A percentile compares a stretch with the other conserved stretches of the same genome.
Evolutionary conservation across 2,888 invertebrate genomes (phyloP).

Genomic region (Acanthosepion lycidas): DNA sequence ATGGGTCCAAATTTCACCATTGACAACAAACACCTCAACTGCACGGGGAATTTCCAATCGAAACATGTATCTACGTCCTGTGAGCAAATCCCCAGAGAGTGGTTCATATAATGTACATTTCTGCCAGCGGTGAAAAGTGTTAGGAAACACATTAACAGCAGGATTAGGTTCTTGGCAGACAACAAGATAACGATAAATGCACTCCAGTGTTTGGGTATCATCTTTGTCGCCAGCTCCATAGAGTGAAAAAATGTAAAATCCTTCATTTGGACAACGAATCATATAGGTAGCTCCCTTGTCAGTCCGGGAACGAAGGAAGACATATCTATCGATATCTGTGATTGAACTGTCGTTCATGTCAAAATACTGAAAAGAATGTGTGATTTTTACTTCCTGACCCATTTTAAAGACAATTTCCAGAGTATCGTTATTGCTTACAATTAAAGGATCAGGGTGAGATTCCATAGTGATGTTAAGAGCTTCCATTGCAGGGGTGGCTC

Average conservation of each 20-base stretch:
- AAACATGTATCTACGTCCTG: conserved; percentile 69
- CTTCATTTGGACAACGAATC: conserved; percentile 71
- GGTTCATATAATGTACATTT: conserved; percentile 71
- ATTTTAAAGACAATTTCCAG: conserved; percentile 69
- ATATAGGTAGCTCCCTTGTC: conserved; percentile 69
- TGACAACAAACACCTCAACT: conserved; percentile 69
- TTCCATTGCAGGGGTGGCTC: conserved; percentile 69
- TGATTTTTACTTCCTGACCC: conserved; percentile 65
- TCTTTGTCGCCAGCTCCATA: conserved; percentile 64
- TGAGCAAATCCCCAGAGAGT: conserved; percentile 69
- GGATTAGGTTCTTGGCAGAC: conserved; percentile 70
- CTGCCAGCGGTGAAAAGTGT: conserved; percentile 70
- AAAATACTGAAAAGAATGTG: conserved; percentile 71
- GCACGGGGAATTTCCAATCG: conserved; percentile 70
- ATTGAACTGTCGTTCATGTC: conserved; percentile 66
- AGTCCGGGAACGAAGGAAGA: conserved; percentile 68
- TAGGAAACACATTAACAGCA: conserved; percentile 65
- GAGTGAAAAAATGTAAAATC: conserved; percentile 71
- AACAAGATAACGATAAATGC: conserved; percentile 69
- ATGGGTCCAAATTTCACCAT: conserved; percentile 70
- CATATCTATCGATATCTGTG: conserved; percentile 68
- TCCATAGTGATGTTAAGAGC: conserved; percentile 62
- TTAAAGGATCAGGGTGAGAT: conserved; percentile 65
- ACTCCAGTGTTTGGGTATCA: conserved; percentile 63
- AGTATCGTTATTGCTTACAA: conserved; percentile 67